Evolutionary conservation across 2,113 vertebrate genomes (phyloP).

Genomic region (Todiramphus saurophagus): DNA sequence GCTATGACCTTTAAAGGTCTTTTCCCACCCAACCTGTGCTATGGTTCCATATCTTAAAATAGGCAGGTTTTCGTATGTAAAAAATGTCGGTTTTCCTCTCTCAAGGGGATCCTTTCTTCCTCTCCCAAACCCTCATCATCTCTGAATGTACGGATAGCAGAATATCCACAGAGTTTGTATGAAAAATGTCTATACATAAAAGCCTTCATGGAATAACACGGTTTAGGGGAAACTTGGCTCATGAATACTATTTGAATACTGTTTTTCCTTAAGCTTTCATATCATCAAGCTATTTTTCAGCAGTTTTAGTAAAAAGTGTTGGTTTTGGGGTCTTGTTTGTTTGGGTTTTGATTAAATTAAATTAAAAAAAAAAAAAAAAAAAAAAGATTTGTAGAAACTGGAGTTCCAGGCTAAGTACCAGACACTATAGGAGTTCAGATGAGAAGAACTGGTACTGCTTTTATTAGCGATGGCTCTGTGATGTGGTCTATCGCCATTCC

Average conservation of each 20-base stretch:
- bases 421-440: not conserved
- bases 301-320: not conserved
- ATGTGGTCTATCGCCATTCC: not conserved
- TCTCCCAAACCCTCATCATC: not conserved
- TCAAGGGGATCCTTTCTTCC: not conserved
- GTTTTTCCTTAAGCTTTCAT: not conserved
- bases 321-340: not conserved
- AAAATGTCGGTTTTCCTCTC: not conserved
- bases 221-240: not conserved
- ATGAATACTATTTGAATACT: not conserved
- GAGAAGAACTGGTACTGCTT: not conserved
- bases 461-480: not conserved
- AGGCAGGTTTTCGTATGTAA: not conserved
- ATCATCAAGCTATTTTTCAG: not conserved
- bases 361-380: not conserved
- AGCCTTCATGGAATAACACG: not conserved
- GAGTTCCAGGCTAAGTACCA: not conserved
- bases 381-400: not conserved
- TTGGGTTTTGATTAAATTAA: not conserved
- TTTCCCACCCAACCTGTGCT: not conserved
- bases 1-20: not conserved
- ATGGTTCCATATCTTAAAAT: not conserved
- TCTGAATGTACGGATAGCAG: not conserved
- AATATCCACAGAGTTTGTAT: not conserved
- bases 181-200: not conserved